Percentiles rank a stretch among this genome's conserved stretches.
Evolutionary conservation across 2,888 invertebrate genomes (phyloP).

Genomic region (Cyaniris semiargus): DNA sequence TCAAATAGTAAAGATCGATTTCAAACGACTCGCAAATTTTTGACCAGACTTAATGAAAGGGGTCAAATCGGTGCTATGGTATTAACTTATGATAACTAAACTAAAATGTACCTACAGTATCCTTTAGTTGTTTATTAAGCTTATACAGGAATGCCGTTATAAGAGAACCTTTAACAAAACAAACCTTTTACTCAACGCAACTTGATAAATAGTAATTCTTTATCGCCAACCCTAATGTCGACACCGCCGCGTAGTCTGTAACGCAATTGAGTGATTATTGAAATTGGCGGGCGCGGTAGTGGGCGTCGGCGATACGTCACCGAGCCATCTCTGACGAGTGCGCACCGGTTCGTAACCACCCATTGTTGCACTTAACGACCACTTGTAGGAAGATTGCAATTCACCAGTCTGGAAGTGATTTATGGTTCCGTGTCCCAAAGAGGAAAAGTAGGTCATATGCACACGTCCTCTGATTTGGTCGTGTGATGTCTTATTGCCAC

Average conservation of each 20-base stretch:
- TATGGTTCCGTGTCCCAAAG: conserved; percentile 1
- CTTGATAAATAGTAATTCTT: neutral
- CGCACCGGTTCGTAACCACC: neutral
- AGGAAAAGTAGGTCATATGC: neutral
- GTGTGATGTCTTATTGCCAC: neutral
- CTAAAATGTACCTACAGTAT: no score
- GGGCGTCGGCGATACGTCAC: conserved; percentile 38
- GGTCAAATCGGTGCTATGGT: no score
- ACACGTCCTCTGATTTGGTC: conserved; percentile 1
- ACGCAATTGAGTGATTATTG: conserved; percentile 50
- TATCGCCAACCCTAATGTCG: conserved; percentile 11
- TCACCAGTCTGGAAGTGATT: neutral
- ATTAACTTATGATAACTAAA: no score
- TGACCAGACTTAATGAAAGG: no score
- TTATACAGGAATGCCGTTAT: no score
- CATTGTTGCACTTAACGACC: conserved; percentile 24
- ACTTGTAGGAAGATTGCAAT: conserved; percentile 21
- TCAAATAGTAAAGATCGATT: no score
- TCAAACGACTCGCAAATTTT: no score
- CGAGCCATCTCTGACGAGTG: conserved; percentile 24
- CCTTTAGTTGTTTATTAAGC: no score
- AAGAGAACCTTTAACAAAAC: neutral
- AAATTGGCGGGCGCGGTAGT: conserved; percentile 50
- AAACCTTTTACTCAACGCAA: neutral
- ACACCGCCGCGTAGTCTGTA: no score